phyloP scores from a whole-genome alignment of 2,113 vertebrate species.

The Podocnemis expansa region DNA sequence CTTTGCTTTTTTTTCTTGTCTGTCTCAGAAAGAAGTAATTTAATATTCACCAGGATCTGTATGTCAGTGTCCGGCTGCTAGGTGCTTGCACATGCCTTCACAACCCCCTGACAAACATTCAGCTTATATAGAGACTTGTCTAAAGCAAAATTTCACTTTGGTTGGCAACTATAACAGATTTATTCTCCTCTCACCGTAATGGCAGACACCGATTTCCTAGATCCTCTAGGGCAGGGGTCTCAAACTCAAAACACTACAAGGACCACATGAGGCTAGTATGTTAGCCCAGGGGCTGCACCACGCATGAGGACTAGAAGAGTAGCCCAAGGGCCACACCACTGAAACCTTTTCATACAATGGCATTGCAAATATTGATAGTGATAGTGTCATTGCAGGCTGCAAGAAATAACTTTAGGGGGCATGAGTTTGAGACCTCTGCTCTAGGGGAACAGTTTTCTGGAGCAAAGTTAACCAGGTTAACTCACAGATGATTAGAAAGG shows the following conservation, averaged over 20 bases:
- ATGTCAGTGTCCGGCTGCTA: not conserved
- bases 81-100: fast-evolving
- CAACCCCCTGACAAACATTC: not conserved
- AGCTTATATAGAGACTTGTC: not conserved
- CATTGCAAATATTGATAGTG: no score
- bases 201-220: no score
- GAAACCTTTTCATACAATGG: no score
- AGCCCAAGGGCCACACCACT: no score
- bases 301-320: no score
- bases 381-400: no score
- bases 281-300: no score
- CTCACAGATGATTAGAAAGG: not conserved
- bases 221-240: no score
- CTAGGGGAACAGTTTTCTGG: not conserved
- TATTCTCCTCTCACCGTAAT: not conserved
- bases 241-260: no score
- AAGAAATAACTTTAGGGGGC: no score
- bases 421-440: not conserved
- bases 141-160: not conserved
- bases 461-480: not conserved
- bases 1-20: not conserved
- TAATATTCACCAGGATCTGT: not conserved
- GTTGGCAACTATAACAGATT: not conserved
- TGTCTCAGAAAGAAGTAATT: not conserved
- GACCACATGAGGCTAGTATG: no score